These are phyloP conservation scores for Drosophila repleta DNA, from an alignment of 1,140 invertebrate genomes.

Conservation along the genomic window DNA sequence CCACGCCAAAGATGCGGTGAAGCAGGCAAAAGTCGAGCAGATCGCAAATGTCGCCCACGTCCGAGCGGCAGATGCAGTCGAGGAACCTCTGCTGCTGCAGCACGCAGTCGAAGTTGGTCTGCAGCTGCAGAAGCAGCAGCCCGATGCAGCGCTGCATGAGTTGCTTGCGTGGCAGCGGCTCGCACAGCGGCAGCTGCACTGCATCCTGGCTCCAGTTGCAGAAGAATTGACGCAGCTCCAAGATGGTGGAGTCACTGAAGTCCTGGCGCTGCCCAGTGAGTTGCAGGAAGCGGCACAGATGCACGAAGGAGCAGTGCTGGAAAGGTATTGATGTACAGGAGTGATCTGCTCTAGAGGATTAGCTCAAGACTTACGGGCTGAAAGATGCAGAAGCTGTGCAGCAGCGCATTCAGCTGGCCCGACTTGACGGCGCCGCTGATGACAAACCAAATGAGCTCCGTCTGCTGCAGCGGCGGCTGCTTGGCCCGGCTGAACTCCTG, in stretches of 20 bases:
- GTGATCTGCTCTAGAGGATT: neutral
- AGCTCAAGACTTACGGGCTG: slow-evolving; percentile 66
- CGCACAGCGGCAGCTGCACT: slow-evolving; percentile 62
- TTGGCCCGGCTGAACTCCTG: slow-evolving; percentile 19
- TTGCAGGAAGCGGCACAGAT: slow-evolving; percentile 69
- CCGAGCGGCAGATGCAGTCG: slow-evolving; percentile 72
- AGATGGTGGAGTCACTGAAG: slow-evolving; percentile 66
- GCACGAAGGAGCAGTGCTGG: slow-evolving; percentile 59
- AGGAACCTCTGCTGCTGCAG: slow-evolving; percentile 72
- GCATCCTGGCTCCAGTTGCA: slow-evolving; percentile 70
- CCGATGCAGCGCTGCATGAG: slow-evolving; percentile 69
- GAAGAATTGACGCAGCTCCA: slow-evolving; percentile 71
- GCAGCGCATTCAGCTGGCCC: slow-evolving; percentile 84
- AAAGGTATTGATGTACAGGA: neutral
- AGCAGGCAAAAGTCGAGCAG: slow-evolving; percentile 74
- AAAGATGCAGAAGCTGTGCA: slow-evolving; percentile 86
- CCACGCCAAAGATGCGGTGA: slow-evolving; percentile 64
- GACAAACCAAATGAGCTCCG: slow-evolving; percentile 58
- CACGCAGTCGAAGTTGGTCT: slow-evolving; percentile 68
- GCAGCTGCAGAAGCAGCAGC: slow-evolving; percentile 62
- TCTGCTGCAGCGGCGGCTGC: slow-evolving; percentile 32
- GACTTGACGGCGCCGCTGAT: slow-evolving; percentile 83
- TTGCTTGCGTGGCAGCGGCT: slow-evolving; percentile 40
- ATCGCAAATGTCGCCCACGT: slow-evolving; percentile 77
- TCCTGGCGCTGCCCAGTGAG: slow-evolving; percentile 58